A percentile compares a stretch with the other conserved stretches of the same genome.
These are phyloP conservation scores for Sminthurinus aureus DNA, from an alignment of 2,888 invertebrate species.

Conservation along the genomic window DNA sequence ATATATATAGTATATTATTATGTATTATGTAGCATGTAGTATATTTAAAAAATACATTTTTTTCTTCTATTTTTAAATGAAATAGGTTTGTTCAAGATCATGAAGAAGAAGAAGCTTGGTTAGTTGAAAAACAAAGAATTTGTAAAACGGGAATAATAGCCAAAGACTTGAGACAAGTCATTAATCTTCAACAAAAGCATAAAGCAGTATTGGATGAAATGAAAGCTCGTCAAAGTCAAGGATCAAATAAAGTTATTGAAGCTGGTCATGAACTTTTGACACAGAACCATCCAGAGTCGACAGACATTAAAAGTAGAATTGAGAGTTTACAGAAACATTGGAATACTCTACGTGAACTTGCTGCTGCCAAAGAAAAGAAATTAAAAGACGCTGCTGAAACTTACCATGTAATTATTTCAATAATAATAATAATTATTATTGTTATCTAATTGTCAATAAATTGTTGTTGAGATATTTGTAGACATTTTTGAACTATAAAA, in stretches of 20 bases:
- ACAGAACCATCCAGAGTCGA: constrained; percentile 81
- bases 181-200: constrained; percentile 90
- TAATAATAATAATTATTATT: neutral
- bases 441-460: no score
- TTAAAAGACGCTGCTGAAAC: constrained; percentile 90
- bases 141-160: constrained; percentile 93
- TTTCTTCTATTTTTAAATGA: no score
- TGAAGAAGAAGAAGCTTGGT: constrained; percentile 97
- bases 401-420: constrained; percentile 74
- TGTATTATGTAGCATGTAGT: no score
- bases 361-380: constrained; percentile 76
- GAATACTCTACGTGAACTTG: constrained; percentile 85
- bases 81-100: constrained; percentile 85
- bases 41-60: no score
- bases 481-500: neutral
- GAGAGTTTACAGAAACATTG: constrained; percentile 83
- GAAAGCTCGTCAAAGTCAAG: constrained; percentile 75
- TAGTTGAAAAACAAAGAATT: constrained; percentile 91
- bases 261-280: constrained; percentile 77
- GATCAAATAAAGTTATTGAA: constrained; percentile 73
- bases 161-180: constrained; percentile 89
- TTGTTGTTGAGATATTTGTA: neutral
- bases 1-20: no score
- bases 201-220: constrained; percentile 84
- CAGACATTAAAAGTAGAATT: constrained; percentile 82